Evolutionary conservation across 2,888 invertebrate species (phyloP), one percentile per base, ranked within the genome.

Genomic region (Harmothoe impar): DNA sequence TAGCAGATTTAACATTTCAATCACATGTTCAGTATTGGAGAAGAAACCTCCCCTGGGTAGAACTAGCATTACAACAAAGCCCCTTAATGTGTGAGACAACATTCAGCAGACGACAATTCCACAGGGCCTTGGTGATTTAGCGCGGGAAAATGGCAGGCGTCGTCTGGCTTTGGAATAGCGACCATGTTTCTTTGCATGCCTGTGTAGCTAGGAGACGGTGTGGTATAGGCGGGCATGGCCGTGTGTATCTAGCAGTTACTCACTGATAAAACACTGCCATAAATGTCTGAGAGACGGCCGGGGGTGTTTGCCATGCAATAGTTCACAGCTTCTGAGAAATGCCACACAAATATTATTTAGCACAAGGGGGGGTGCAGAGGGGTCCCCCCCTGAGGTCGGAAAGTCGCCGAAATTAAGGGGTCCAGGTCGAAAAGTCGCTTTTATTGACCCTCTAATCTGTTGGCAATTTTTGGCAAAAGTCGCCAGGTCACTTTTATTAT

Each of bases 111-210:
- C 29, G 25, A 3, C 72, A n/a, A 72, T 15, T 72, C 25, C 29
- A 72, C 72, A 17, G 5, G 72, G 5, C 15, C 20, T 72, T 25
- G 72, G 17, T 29, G 25, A 72, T 15, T 15, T 72, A 7, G 25
- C 72, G 31, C 25, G 15, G 31, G 72, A 72, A 29, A n/a, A 5
- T 68, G 17, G n/a, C 7, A n/a, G n/a, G n/a, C n/a, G n/a, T n/a
- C n/a, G n/a, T n/a, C 68, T 23, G 12, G 12, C 20, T n/a, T n/a
- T 68, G 68, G 68, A 68, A 25, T 0, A 23, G 25, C 31, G 5
- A 25, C 31, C n/a, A 25, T 72, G 72, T 72, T 72, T 72, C 72
- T 72, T 72, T 72, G 72, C 72, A 72, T 29, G 25, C 29, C 29
- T 3, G 20, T n/a, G 72, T 72, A 72, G 31, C 72, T 29, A 72